Conservation (phyloP, 2,113 vertebrate genomes). For the Percina caprodes region DNA sequence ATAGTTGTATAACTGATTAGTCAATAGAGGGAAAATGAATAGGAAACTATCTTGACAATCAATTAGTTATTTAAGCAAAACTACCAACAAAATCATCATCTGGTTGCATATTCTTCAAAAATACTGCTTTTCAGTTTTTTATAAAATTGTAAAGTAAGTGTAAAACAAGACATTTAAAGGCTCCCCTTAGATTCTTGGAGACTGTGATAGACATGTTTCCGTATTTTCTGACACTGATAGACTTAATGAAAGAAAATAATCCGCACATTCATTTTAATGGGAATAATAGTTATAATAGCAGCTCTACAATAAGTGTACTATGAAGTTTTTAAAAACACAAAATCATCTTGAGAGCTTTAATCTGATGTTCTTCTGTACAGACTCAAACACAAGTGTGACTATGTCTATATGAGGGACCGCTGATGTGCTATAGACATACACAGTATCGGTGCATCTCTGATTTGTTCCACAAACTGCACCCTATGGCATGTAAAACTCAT, state of each 20-base stretch:
- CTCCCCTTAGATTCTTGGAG: neutral
- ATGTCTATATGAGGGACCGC: too few species aligned
- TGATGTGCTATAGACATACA: neutral
- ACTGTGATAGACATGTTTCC: neutral
- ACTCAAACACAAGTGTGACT: neutral
- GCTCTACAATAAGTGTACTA: neutral
- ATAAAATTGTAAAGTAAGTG: neutral
- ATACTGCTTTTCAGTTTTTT: neutral
- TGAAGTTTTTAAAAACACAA: neutral
- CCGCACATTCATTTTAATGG: neutral
- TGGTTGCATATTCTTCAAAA: neutral
- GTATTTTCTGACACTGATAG: neutral
- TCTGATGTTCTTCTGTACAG: neutral
- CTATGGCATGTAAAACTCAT: neutral
- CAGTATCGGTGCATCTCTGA: neutral
- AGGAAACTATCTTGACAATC: neutral
- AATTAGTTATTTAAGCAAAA: neutral
- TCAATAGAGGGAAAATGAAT: neutral
- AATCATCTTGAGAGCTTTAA: neutral
- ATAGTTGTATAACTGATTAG: neutral
- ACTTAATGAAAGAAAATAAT: neutral
- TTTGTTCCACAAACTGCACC: neutral
- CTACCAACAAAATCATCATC: too few species aligned
- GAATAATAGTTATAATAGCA: neutral
- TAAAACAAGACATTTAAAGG: neutral